These are phyloP conservation scores for Limnodromus scolopaceus DNA, from an alignment of 2,797 vertebrate genomes.

Conservation along the genomic window DNA sequence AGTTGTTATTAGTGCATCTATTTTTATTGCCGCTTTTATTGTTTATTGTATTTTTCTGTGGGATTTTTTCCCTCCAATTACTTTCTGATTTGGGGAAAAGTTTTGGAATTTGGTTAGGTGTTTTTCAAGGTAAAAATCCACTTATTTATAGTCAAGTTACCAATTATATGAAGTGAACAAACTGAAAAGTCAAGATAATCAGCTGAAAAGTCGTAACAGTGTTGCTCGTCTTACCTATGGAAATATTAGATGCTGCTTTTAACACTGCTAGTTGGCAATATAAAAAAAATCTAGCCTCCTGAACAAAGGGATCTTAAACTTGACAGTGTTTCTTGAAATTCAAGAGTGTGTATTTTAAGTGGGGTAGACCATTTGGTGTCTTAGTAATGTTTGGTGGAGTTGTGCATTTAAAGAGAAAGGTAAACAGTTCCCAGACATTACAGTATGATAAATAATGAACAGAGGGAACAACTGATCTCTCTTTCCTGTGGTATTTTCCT, in stretches of 20 bases:
- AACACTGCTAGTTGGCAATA: background rate
- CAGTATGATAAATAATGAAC: background rate
- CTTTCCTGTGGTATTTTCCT: background rate
- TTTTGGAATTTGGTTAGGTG: background rate
- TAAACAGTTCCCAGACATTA: background rate
- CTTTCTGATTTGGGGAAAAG: background rate
- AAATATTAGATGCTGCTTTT: background rate
- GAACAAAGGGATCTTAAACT: background rate
- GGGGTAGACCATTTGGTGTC: background rate
- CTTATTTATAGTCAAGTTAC: background rate
- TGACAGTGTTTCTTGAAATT: background rate
- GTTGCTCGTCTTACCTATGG: background rate
- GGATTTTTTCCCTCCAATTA: background rate
- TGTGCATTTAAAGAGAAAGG: background rate
- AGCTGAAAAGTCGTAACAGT: background rate
- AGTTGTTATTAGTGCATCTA: background rate
- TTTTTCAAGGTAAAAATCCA: background rate
- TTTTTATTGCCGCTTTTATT: background rate
- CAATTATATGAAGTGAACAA: background rate
- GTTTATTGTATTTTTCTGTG: background rate
- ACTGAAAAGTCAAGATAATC: background rate
- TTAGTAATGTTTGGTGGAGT: background rate
- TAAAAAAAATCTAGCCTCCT: background rate
- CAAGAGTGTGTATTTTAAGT: background rate
- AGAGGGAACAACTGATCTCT: background rate